These are phyloP conservation scores for Akabosia matsudoensis DNA, from an alignment of 1,140 invertebrate species.

Conservation along the genomic window DNA sequence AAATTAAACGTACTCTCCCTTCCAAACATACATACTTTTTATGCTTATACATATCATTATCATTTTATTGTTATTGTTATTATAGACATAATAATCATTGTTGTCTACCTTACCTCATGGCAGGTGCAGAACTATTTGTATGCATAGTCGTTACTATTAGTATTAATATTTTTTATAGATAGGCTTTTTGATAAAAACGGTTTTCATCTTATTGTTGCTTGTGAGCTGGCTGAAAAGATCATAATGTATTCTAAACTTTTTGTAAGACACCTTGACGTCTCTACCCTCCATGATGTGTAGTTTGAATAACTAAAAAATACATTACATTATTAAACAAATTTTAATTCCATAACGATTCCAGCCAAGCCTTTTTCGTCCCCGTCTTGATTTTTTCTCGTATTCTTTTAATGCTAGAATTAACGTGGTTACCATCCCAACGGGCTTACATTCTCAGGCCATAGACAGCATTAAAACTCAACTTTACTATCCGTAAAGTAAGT, in stretches of 20 bases:
- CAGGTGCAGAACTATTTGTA: not conserved
- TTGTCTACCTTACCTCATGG: not conserved
- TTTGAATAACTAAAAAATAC: not conserved
- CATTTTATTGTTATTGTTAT: constrained; percentile 23
- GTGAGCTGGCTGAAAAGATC: no score
- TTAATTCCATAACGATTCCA: not conserved
- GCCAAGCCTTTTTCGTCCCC: not conserved
- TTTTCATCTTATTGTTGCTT: not conserved
- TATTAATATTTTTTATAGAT: not conserved
- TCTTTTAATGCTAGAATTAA: not conserved
- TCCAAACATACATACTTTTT: not conserved
- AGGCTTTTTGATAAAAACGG: not conserved
- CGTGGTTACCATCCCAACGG: not conserved
- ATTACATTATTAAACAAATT: not conserved
- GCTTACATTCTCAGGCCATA: not conserved
- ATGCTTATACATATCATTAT: constrained; percentile 8
- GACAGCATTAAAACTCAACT: not conserved
- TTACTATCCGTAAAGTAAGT: not conserved
- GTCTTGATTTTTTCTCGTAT: not conserved
- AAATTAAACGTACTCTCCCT: not conserved
- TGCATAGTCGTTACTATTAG: not conserved
- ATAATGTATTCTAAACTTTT: no score
- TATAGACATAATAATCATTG: constrained; percentile 12
- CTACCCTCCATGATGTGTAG: not conserved
- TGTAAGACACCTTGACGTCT: not conserved